A percentile compares a stretch with the other conserved stretches of the same genome.
phyloP scores from a whole-genome alignment of 2,797 vertebrate genomes.

The Tragopan temminckii region DNA sequence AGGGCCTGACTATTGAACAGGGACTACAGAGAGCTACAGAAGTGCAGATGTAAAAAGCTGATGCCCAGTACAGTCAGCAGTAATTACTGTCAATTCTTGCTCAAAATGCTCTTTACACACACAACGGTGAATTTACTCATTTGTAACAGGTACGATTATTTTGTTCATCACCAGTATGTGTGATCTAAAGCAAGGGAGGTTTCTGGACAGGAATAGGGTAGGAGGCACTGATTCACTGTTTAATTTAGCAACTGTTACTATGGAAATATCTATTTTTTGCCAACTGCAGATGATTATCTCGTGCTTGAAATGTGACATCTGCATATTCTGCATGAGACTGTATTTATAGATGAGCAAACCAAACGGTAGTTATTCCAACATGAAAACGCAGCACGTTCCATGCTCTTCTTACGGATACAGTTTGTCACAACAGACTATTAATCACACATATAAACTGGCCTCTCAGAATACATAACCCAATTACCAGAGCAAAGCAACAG shows the following conservation, averaged over 20 bases:
- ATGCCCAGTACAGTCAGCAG: background rate
- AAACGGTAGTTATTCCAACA: background rate
- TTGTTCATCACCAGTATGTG: background rate
- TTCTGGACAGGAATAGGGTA: background rate
- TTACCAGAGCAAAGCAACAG: slow-evolving; percentile 26
- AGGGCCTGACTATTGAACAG: background rate
- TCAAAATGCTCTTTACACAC: background rate
- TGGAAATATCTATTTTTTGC: slow-evolving; percentile 44
- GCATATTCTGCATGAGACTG: background rate
- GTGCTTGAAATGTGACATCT: slow-evolving; percentile 48
- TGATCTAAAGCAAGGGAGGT: background rate
- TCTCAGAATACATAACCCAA: slow-evolving; percentile 12
- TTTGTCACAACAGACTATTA: slow-evolving; percentile 12
- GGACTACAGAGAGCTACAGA: background rate
- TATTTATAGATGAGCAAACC: slow-evolving; percentile 1
- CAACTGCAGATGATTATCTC: slow-evolving; percentile 21
- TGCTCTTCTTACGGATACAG: background rate
- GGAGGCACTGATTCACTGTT: background rate
- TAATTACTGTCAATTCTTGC: background rate
- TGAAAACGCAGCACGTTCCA: background rate
- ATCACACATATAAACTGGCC: background rate
- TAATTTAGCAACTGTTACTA: slow-evolving; percentile 60
- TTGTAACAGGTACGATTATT: background rate
- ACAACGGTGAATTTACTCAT: background rate
- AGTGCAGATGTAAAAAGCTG: background rate